Percentiles rank a stretch among this genome's conserved stretches.
Evolutionary conservation across 2,797 vertebrate species (phyloP).

Genomic region (Chiroxiphia lanceolata): DNA sequence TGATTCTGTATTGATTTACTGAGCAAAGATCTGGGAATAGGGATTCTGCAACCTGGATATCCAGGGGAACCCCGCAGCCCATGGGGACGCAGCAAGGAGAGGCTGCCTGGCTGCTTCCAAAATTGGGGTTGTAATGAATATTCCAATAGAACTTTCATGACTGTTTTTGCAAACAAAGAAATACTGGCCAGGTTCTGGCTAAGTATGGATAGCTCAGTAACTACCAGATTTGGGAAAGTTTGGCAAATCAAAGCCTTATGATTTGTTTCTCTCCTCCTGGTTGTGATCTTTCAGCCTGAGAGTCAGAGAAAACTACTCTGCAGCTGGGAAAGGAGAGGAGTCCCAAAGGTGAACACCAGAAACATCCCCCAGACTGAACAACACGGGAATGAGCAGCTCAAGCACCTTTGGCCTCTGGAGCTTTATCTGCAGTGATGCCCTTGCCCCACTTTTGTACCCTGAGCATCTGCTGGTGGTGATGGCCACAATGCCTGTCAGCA

Average conservation of each 20-base stretch:
- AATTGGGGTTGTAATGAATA: not conserved
- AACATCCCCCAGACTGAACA: not conserved
- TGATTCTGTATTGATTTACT: not conserved
- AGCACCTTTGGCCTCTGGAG: not conserved
- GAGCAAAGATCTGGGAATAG: not conserved
- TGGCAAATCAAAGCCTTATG: not conserved
- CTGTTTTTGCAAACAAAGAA: not conserved
- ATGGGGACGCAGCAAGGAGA: not conserved
- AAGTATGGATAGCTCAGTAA: not conserved
- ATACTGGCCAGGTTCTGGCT: not conserved
- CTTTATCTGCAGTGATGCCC: not conserved
- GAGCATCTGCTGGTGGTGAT: not conserved
- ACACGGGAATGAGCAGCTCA: fast-evolving
- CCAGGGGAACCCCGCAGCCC: not conserved
- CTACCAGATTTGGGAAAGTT: not conserved
- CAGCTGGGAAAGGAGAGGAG: not conserved
- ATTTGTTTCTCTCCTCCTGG: not conserved
- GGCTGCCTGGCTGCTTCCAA: not conserved
- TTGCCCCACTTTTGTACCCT: not conserved
- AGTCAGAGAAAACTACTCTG: not conserved
- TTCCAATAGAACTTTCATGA: not conserved
- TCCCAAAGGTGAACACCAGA: not conserved
- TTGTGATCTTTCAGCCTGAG: not conserved
- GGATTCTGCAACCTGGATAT: not conserved
- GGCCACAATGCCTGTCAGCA: not conserved